phyloP scores from a whole-genome alignment of 2,888 invertebrate genomes.

The Scaptomyza parva region DNA sequence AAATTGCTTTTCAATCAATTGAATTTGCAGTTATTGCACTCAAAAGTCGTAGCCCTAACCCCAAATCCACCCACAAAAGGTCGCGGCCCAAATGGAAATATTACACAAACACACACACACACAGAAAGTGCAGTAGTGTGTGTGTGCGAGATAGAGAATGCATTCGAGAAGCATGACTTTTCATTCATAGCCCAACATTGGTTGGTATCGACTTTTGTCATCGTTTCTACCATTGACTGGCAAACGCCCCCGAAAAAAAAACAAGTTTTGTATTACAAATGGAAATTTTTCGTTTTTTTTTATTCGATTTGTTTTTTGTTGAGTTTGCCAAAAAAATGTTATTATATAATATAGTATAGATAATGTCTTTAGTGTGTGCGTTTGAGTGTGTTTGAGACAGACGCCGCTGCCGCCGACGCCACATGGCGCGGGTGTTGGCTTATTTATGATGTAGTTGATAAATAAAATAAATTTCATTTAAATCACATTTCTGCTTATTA shows the following conservation, averaged over 20 bases:
- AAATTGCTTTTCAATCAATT: constrained; percentile 80
- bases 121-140: not conserved
- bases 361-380: not conserved
- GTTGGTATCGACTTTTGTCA: constrained; percentile 40
- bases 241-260: constrained; percentile 65
- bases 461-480: constrained; percentile 79
- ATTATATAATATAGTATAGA: constrained; percentile 46
- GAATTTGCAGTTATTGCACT: constrained; percentile 78
- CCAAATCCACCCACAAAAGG: constrained; percentile 34
- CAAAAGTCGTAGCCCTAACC: constrained; percentile 41
- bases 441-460: constrained; percentile 75
- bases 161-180: constrained; percentile 31
- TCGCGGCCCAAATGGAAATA: constrained; percentile 53
- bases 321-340: constrained; percentile 69
- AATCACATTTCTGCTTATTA: constrained; percentile 56
- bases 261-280: constrained; percentile 76
- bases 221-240: constrained; percentile 66
- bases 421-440: constrained; percentile 61
- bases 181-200: constrained; percentile 46
- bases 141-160: constrained; percentile 2
- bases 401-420: constrained; percentile 43
- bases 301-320: constrained; percentile 11
- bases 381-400: constrained; percentile 14
- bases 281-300: constrained; percentile 48
- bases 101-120: constrained; percentile 37